These are phyloP conservation scores for Brenthis hecate DNA, from an alignment of 2,888 invertebrate genomes.

Conservation along the genomic window DNA sequence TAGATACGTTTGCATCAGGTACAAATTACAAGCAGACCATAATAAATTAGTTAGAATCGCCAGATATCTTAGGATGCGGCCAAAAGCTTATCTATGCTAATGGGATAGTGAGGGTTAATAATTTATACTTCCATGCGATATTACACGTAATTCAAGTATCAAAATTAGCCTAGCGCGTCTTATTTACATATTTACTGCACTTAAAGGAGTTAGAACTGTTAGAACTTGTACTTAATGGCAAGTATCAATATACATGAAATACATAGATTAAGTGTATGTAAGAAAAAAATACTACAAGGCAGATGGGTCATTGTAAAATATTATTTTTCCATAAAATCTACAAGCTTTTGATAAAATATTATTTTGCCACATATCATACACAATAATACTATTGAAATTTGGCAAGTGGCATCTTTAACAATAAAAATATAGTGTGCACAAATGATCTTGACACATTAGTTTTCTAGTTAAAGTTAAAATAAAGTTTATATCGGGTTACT, in stretches of 20 bases:
- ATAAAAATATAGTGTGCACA: constrained; percentile 14
- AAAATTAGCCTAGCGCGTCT: constrained; percentile 1
- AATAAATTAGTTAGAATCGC: constrained; percentile 36
- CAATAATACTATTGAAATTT: no score
- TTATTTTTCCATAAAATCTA: no score
- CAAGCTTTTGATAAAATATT: no score
- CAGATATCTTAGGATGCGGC: constrained; percentile 43
- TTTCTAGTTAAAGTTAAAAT: constrained; percentile 38
- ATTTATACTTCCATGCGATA: constrained; percentile 50
- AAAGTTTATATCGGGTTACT: constrained; percentile 40
- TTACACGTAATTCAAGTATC: constrained; percentile 38
- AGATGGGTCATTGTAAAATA: no score
- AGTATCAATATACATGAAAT: no score
- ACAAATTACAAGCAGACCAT: constrained; percentile 20
- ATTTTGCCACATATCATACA: no score
- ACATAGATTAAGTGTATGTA: no score
- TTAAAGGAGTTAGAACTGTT: no score
- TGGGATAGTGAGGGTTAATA: constrained; percentile 48
- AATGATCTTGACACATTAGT: constrained; percentile 25
- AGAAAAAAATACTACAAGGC: no score
- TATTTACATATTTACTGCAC: no score
- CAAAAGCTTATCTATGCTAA: constrained; percentile 58
- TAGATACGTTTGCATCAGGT: constrained; percentile 12
- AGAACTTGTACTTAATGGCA: no score
- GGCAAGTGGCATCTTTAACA: not conserved